Evolutionary conservation across 1,140 invertebrate species (phyloP).

Genomic region (Melitaea cinxia): DNA sequence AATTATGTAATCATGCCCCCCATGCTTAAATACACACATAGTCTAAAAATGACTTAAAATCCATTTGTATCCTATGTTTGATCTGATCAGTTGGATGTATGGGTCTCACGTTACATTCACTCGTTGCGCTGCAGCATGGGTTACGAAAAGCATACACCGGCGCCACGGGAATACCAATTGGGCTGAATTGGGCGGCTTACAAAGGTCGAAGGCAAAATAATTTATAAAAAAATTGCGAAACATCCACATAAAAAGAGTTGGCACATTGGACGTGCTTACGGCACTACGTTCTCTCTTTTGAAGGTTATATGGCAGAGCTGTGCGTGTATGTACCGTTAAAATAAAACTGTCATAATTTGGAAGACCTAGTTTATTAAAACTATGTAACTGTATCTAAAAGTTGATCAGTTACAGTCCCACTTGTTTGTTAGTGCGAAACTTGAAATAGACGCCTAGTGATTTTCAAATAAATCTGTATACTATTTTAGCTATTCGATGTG

Average conservation of each 20-base stretch:
- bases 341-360: constrained; percentile 71
- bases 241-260: constrained; percentile 73
- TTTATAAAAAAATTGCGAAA: constrained; percentile 79
- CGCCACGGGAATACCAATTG: constrained; percentile 77
- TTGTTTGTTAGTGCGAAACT: constrained; percentile 14
- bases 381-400: constrained; percentile 43
- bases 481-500: not conserved
- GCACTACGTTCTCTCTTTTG: constrained; percentile 77
- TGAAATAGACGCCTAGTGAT: not conserved
- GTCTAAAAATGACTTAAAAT: not conserved
- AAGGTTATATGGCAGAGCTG: constrained; percentile 65
- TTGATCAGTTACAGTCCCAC: constrained; percentile 21
- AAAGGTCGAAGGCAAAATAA: constrained; percentile 79
- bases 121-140: constrained; percentile 51
- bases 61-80: constrained; percentile 44
- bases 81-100: constrained; percentile 33
- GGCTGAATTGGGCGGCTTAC: constrained; percentile 70
- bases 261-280: constrained; percentile 75
- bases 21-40: not conserved
- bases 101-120: constrained; percentile 53
- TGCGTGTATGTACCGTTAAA: constrained; percentile 73
- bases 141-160: constrained; percentile 70
- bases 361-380: constrained; percentile 51
- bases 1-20: no score
- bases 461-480: constrained; percentile 3